Percentiles rank a stretch among this genome's conserved stretches.
Evolutionary conservation across 2,797 vertebrate species (phyloP).

Genomic region (Neosilurus mollespiculum): DNA sequence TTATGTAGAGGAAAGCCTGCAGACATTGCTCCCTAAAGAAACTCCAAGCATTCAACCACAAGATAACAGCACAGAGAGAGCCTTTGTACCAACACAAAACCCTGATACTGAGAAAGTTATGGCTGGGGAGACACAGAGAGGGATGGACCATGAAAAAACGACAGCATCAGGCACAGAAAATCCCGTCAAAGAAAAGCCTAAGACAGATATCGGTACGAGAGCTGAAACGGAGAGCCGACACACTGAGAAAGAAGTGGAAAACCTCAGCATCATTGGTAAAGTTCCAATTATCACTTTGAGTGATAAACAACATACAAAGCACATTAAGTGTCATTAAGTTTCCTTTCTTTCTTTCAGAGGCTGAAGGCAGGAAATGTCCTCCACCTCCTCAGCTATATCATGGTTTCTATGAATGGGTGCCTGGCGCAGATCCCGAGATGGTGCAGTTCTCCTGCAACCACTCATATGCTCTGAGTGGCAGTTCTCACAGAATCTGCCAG

Average conservation of each 20-base stretch:
- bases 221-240: conserved; percentile 53
- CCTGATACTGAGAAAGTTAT: conserved; percentile 53
- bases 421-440: conserved; percentile 73
- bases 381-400: conserved; percentile 81
- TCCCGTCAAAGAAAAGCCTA: conserved; percentile 25
- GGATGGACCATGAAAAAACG: background rate
- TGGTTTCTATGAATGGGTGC: conserved; percentile 79
- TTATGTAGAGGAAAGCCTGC: conserved; percentile 42
- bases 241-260: conserved; percentile 39
- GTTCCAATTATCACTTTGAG: background rate
- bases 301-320: background rate
- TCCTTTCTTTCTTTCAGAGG: conserved; percentile 63
- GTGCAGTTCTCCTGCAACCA: conserved; percentile 87
- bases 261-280: conserved; percentile 71
- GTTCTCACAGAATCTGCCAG: conserved; percentile 81
- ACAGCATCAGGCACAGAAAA: conserved; percentile 1
- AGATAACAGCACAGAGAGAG: conserved; percentile 50
- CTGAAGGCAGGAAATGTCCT: conserved; percentile 80
- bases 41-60: background rate
- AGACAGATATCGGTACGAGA: conserved; percentile 38
- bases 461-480: conserved; percentile 88
- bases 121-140: conserved; percentile 12
- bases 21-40: conserved; percentile 16
- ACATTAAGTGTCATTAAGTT: background rate
- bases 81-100: conserved; percentile 4